A percentile compares a stretch with the other conserved stretches of the same genome.
phyloP scores from a whole-genome alignment of 2,797 vertebrate species.

The Coreius guichenoti region DNA sequence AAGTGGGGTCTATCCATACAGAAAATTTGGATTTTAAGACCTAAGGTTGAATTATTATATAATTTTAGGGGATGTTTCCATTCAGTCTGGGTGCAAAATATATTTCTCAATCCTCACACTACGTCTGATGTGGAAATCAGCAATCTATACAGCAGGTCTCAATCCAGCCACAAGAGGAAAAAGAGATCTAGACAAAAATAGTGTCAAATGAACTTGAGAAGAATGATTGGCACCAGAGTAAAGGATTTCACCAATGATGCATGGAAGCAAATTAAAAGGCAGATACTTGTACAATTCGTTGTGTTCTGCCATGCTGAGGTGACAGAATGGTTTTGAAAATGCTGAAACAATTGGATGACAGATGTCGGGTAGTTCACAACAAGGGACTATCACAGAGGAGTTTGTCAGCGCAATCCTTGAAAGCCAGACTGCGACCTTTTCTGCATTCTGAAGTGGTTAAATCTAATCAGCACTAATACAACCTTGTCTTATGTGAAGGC shows the following conservation, averaged over 20 bases:
- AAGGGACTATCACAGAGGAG: slow-evolving; percentile 74
- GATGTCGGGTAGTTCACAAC: slow-evolving; percentile 45
- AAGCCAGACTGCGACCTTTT: not conserved
- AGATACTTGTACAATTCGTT: not conserved
- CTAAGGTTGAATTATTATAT: slow-evolving; percentile 51
- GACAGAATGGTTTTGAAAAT: slow-evolving; percentile 31
- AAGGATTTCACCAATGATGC: not conserved
- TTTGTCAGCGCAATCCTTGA: not conserved
- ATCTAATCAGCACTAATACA: slow-evolving; percentile 3
- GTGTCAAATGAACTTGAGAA: slow-evolving; percentile 14
- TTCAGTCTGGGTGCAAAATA: slow-evolving; percentile 8
- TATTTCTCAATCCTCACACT: slow-evolving; percentile 53
- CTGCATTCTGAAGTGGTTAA: not conserved
- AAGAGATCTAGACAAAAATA: slow-evolving; percentile 25
- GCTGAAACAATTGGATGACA: slow-evolving; percentile 17
- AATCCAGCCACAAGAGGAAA: slow-evolving; percentile 9
- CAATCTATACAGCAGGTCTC: slow-evolving; percentile 30
- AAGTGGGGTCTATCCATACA: not conserved
- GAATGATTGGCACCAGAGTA: slow-evolving; percentile 4
- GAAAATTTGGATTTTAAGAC: slow-evolving; percentile 1
- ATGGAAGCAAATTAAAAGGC: not conserved
- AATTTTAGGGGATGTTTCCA: slow-evolving; percentile 53
- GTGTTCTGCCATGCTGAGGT: not conserved
- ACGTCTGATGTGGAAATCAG: slow-evolving; percentile 67
- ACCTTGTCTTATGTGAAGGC: not conserved